These are phyloP conservation scores for Leiothrix lutea DNA, from an alignment of 2,113 vertebrate genomes.

Conservation along the genomic window DNA sequence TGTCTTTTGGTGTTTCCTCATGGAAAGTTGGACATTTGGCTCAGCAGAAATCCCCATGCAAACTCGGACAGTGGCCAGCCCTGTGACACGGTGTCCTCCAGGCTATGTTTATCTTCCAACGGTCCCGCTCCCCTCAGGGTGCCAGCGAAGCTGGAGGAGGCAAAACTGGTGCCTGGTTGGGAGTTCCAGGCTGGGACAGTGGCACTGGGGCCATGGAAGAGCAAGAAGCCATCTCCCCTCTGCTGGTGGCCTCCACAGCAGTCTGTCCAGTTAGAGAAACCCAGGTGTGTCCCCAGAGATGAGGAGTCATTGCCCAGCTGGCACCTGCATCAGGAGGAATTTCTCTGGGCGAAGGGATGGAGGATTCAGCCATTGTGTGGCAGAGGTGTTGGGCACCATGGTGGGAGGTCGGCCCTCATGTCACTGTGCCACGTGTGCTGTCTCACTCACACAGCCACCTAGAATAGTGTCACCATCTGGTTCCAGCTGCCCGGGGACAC, in stretches of 20 bases:
- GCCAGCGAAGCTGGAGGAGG: fast-evolving
- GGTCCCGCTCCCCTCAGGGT: fast-evolving
- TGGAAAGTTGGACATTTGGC: neutral
- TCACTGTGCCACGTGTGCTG: neutral
- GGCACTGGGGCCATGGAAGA: fast-evolving
- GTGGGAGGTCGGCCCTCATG: neutral
- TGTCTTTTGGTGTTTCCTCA: neutral
- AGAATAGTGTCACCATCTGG: slow-evolving; percentile 6
- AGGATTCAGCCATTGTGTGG: fast-evolving
- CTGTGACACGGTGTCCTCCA: neutral
- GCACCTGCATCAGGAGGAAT: neutral
- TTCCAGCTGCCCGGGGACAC: neutral
- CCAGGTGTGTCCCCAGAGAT: fast-evolving
- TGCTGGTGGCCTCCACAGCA: neutral
- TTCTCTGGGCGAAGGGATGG: neutral
- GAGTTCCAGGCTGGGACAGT: neutral
- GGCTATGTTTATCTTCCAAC: fast-evolving
- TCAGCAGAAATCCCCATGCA: neutral
- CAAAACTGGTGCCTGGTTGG: neutral
- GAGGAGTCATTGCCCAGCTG: fast-evolving
- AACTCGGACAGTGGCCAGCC: neutral
- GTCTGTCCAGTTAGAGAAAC: neutral
- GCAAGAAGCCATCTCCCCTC: neutral
- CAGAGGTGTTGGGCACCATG: fast-evolving
- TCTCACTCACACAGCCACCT: neutral